Conservation (phyloP, 2,113 vertebrate species). For the Platichthys stellatus region DNA sequence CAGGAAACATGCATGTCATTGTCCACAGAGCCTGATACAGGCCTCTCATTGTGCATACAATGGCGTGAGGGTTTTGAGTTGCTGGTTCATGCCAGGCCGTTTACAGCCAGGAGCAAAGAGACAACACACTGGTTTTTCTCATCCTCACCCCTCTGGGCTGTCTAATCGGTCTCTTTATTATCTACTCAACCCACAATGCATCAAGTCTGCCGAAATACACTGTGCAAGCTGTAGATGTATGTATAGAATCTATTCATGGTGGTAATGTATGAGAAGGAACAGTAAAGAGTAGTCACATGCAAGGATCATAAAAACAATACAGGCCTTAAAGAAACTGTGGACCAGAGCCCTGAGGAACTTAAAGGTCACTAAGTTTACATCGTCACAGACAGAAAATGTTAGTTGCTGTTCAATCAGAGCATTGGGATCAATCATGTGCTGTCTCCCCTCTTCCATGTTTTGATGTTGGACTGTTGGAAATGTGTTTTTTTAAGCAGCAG, state of each 20-base stretch:
- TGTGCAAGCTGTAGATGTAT: not conserved
- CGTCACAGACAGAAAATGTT: not conserved
- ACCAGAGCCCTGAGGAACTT: not conserved
- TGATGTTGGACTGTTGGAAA: not conserved
- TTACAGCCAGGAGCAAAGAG: slow-evolving; percentile 41
- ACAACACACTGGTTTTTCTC: slow-evolving; percentile 32
- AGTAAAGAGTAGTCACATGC: not conserved
- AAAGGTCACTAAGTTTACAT: not conserved
- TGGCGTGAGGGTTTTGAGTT: too few species aligned
- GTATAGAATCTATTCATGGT: not conserved
- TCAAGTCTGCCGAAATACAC: slow-evolving; percentile 5
- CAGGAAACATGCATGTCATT: too few species aligned
- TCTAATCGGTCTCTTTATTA: slow-evolving; percentile 22
- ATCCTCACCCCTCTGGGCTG: slow-evolving; percentile 11
- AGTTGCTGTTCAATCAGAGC: not conserved
- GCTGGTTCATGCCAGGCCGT: too few species aligned
- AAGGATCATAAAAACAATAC: not conserved
- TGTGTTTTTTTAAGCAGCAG: not conserved
- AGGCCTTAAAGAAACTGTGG: slow-evolving; percentile 1
- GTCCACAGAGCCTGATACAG: too few species aligned
- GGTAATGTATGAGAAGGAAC: not conserved
- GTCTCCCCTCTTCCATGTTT: not conserved
- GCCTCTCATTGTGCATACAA: too few species aligned
- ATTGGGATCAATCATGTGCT: not conserved
- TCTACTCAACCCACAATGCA: slow-evolving; percentile 4